These are phyloP conservation scores for Andinoacara biseriatus DNA, from an alignment of 2,113 vertebrate species.

Conservation along the genomic window DNA sequence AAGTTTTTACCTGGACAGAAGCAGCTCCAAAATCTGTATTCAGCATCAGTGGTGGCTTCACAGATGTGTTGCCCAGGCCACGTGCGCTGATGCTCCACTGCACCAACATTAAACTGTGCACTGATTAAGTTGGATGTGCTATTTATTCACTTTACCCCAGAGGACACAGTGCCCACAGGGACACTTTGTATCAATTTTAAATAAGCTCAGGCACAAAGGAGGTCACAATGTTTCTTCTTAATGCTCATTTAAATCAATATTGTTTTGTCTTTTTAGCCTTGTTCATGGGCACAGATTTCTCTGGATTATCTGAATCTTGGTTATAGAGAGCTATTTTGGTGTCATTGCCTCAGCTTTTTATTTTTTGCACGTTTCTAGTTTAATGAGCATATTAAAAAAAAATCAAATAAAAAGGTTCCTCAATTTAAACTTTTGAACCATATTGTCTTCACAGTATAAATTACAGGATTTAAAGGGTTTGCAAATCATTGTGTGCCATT, in stretches of 20 bases:
- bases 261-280: too few relatives aligned
- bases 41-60: background rate
- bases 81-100: rapidly evolving
- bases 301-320: background rate
- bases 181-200: background rate
- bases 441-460: background rate
- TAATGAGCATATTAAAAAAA: background rate
- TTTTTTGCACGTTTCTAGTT: background rate
- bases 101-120: background rate
- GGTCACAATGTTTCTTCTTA: too few relatives aligned
- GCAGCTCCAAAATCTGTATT: background rate
- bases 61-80: background rate
- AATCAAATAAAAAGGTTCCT: background rate
- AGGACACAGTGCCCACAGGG: rapidly evolving
- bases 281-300: background rate
- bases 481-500: background rate
- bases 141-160: background rate
- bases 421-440: background rate
- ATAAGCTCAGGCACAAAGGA: background rate
- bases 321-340: background rate
- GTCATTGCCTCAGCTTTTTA: background rate
- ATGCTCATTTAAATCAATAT: too few relatives aligned
- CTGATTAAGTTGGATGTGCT: background rate
- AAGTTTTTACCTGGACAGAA: background rate
- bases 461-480: background rate